phyloP scores from a whole-genome alignment of 1,140 invertebrate species.

The Whitmania pigra region DNA sequence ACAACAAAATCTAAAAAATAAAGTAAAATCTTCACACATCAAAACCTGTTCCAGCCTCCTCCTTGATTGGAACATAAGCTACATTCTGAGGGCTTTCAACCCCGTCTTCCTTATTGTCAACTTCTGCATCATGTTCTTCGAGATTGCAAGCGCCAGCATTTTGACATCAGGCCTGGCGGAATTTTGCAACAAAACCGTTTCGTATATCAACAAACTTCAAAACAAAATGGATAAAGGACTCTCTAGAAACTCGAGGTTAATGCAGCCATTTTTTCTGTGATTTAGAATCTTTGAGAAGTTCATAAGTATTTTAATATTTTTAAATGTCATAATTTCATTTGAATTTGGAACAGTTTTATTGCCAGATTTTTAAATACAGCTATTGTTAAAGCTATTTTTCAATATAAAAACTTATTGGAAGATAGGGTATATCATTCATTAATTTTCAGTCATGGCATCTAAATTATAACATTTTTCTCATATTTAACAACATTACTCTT shows the following conservation, averaged over 20 bases:
- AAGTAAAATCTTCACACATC: background rate
- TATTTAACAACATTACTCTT: too few species aligned
- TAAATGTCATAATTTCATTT: too few species aligned
- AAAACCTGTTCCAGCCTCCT: constrained; percentile 8
- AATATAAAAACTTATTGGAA: too few species aligned
- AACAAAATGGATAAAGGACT: background rate
- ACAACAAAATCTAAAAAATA: background rate
- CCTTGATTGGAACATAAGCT: constrained; percentile 17
- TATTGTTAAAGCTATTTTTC: too few species aligned
- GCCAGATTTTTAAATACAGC: too few species aligned
- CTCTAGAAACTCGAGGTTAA: background rate
- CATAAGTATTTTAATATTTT: too few species aligned
- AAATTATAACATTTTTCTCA: too few species aligned
- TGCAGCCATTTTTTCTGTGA: background rate
- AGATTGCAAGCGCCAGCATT: constrained; percentile 1
- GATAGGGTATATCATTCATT: too few species aligned
- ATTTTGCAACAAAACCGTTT: constrained; percentile 19
- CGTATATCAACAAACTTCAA: constrained; percentile 9
- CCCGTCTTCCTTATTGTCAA: constrained; percentile 20
- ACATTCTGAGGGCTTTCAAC: constrained; percentile 17
- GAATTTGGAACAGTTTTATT: too few species aligned
- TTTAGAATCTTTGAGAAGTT: too few species aligned
- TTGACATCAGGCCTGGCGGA: constrained; percentile 9
- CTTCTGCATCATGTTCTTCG: constrained; percentile 15
- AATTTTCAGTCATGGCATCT: too few species aligned